These are phyloP conservation scores for Erythrolamprus reginae DNA, from an alignment of 2,113 vertebrate species.

Conservation along the genomic window DNA sequence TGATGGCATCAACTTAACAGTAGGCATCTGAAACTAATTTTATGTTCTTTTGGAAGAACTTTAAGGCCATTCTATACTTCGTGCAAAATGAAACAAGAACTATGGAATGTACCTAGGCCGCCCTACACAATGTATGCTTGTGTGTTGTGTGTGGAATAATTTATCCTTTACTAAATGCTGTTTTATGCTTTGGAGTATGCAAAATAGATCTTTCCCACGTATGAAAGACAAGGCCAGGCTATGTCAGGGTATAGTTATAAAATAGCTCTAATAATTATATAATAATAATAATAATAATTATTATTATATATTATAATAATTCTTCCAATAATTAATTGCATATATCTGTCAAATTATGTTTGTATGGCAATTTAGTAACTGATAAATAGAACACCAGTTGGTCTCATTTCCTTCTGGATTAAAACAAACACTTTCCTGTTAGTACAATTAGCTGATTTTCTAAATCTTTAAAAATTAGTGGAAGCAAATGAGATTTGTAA, in stretches of 20 bases:
- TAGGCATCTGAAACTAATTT: not conserved
- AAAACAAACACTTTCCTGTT: not conserved
- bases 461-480: constrained; percentile 19
- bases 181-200: not conserved
- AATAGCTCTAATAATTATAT: not conserved
- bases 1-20: not conserved
- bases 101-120: not conserved
- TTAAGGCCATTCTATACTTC: not conserved
- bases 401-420: not conserved
- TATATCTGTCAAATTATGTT: not conserved
- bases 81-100: not conserved
- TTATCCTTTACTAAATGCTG: not conserved
- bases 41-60: not conserved
- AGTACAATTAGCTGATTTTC: not conserved
- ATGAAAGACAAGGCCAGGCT: not conserved
- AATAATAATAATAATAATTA: too few species aligned
- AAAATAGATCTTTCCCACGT: not conserved
- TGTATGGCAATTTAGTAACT: not conserved
- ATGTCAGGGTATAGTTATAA: not conserved
- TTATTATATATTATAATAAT: not conserved
- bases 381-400: not conserved
- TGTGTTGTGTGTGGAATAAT: not conserved
- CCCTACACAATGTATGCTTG: not conserved
- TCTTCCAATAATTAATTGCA: not conserved
- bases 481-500: constrained; percentile 5